These are phyloP conservation scores for Cisticola juncidis DNA, from an alignment of 2,113 vertebrate genomes.

Conservation along the genomic window DNA sequence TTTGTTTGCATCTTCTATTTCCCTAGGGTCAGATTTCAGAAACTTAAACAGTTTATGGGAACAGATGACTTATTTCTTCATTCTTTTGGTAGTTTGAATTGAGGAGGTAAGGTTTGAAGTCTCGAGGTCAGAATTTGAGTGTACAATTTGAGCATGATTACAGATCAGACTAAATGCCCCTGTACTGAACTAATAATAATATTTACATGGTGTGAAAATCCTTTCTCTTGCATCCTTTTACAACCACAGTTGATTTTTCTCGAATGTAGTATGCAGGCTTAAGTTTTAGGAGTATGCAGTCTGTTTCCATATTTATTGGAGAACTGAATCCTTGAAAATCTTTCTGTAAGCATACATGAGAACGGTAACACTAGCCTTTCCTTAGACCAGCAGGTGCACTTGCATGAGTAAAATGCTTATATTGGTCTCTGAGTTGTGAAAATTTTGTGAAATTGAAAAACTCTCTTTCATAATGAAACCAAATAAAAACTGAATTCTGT, in stretches of 20 bases:
- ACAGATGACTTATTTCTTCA: not conserved
- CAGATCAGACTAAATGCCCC: not conserved
- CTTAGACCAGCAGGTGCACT: not conserved
- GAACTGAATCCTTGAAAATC: not conserved
- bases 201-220: not conserved
- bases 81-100: not conserved
- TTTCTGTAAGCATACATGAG: not conserved
- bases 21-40: not conserved
- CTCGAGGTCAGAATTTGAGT: not conserved
- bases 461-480: not conserved
- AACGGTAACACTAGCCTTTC: not conserved
- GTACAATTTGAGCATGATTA: not conserved
- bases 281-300: not conserved
- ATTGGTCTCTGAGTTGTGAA: not conserved
- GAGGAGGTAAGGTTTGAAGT: too few relatives aligned
- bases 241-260: not conserved
- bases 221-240: not conserved
- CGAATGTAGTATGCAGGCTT: not conserved
- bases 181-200: not conserved
- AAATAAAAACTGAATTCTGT: not conserved
- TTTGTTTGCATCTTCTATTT: not conserved
- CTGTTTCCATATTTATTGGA: not conserved
- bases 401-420: not conserved
- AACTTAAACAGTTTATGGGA: not conserved
- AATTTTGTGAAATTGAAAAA: not conserved